Evolutionary conservation across 2,113 vertebrate species (phyloP), one percentile per base, ranked within the genome.

Genomic region (Pithys albifrons): DNA sequence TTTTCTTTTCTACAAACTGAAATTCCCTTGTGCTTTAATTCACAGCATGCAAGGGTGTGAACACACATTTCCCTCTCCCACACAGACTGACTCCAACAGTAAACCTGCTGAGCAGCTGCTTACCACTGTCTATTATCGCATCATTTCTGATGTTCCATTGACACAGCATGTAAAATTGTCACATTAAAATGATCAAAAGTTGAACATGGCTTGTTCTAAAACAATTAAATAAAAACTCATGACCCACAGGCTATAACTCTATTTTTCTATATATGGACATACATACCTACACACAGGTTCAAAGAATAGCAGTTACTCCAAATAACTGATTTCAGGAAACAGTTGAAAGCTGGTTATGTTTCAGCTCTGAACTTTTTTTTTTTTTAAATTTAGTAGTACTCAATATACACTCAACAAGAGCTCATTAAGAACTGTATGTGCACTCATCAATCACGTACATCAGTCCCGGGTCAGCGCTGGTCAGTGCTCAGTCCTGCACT

Each of bases 391-490:
- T 73, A 57, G 12, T 6, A n/a, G 7, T 41, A 83, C 14, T 64
- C 75, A 93, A 41, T 15, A 72, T n/a, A 91, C 29, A 78, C 67
- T 88, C 90, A 93, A 93, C 88, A 93, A 80, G 75, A 83, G 85
- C 85, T 96, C 95, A 91, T 96, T 96, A 97, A 59, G 55, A 83
- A 23, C 65, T 85, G 72, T 95, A 80, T 96, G 95, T 96, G 88
- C 85, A 93, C 72, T 80, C 82, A 80, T 96, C 93, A 96, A 95
- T 97, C 95, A 95, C 7, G 0, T 29, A 1, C 0, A 1, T 15
- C 72, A 70, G 78, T n/a, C 57, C 79, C 0, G 7, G 28, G 23
- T 3, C 62, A 79, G 51, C 0, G 1, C 54, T 93, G 78, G 88
- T 55, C 9, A 0, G 29, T 28, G 75, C 69, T 70, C 58, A 73